Percentiles rank a stretch among this genome's conserved stretches.
These are phyloP conservation scores for Acanthosepion pharaonis DNA, from an alignment of 2,888 invertebrate genomes.

Conservation along the genomic window DNA sequence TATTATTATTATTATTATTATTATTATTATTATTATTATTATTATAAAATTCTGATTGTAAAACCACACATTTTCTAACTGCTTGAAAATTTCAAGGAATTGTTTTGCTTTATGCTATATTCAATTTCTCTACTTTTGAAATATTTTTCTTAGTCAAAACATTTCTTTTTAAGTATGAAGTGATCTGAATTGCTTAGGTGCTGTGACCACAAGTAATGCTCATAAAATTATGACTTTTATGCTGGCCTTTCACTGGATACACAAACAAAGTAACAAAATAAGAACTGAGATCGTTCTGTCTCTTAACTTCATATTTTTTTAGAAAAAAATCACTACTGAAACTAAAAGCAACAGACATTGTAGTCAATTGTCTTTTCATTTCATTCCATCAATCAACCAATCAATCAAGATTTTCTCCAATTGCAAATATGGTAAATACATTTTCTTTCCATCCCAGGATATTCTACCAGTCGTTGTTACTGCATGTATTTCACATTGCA, in stretches of 20 bases:
- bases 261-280: not conserved
- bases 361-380: not conserved
- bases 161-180: not conserved
- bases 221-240: not conserved
- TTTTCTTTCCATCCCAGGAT: conserved; percentile 11
- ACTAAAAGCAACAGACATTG: not conserved
- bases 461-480: conserved; percentile 33
- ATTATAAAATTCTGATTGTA: not conserved
- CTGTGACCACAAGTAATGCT: conserved; percentile 13
- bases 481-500: conserved; percentile 33
- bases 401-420: conserved; percentile 22
- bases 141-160: not conserved
- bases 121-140: not conserved
- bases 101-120: too few species aligned
- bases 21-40: not conserved
- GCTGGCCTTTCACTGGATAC: not conserved
- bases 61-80: not conserved
- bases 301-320: not conserved
- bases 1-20: too few species aligned
- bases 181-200: not conserved
- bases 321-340: not conserved
- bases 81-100: not conserved
- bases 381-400: not conserved
- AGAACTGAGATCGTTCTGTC: not conserved
- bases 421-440: conserved; percentile 13